Evolutionary conservation across 2,888 invertebrate genomes (phyloP).

Genomic region (Pandemis corylana): DNA sequence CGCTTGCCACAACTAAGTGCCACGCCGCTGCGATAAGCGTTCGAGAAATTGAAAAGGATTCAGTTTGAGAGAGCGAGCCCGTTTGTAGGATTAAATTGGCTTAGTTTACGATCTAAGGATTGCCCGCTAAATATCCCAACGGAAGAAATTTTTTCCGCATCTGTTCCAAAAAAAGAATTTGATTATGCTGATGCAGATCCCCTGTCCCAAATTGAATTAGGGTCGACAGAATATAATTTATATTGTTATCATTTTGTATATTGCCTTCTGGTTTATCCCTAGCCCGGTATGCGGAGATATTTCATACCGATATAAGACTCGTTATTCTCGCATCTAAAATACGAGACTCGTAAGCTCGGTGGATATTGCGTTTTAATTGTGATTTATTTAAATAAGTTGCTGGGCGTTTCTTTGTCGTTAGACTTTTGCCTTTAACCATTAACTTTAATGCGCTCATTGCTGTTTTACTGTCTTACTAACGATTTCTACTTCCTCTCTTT

Average conservation of each 20-base stretch:
- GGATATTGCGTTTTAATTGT: constrained; percentile 5
- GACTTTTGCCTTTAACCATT: constrained; percentile 4
- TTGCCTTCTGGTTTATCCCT: constrained; percentile 16
- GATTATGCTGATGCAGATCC: constrained; percentile 27
- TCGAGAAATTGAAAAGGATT: constrained; percentile 75
- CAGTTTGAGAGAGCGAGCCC: constrained; percentile 61
- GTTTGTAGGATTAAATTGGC: constrained; percentile 71
- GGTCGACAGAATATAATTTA: constrained; percentile 27
- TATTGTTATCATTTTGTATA: constrained; percentile 32
- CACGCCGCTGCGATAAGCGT: constrained; percentile 57
- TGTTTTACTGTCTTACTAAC: constrained; percentile 1
- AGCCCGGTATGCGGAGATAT: constrained; percentile 17
- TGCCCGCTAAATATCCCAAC: constrained; percentile 46
- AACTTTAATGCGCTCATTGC: background rate
- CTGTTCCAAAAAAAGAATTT: constrained; percentile 26
- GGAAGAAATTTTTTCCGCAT: constrained; percentile 44
- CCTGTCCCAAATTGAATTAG: constrained; percentile 28
- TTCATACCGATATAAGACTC: constrained; percentile 14
- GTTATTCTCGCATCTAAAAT: constrained; percentile 15
- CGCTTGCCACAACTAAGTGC: constrained; percentile 43
- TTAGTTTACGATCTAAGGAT: constrained; percentile 62
- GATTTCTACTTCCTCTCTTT: background rate
- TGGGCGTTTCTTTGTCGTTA: background rate
- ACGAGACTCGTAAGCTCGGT: background rate
- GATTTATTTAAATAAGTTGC: constrained; percentile 1